phyloP scores from a whole-genome alignment of 2,113 vertebrate genomes.

The Danio rerio region GRCz12tu NC_133180.1:70801001-70801500 shows the following conservation, averaged over 20 bases:
- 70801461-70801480: background rate
- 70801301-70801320: background rate
- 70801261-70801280: conserved; percentile 11
- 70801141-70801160: conserved; percentile 21
- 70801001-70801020: no score
- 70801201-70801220: background rate
- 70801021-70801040: no score
- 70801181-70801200: conserved; percentile 24
- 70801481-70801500: background rate
- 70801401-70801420: background rate
- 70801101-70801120: background rate
- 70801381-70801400: background rate
- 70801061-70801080: background rate
- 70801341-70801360: background rate
- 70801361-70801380: background rate
- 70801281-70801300: conserved; percentile 4
- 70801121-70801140: background rate
- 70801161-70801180: background rate
- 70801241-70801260: conserved; percentile 17
- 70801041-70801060: background rate
- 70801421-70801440: background rate
- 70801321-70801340: background rate
- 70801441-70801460: background rate
- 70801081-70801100: background rate
- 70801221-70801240: conserved; percentile 48